Base-by-base conservation (phyloP, 2,888 invertebrate genomes). In the Lacanobia oleracea region DNA sequence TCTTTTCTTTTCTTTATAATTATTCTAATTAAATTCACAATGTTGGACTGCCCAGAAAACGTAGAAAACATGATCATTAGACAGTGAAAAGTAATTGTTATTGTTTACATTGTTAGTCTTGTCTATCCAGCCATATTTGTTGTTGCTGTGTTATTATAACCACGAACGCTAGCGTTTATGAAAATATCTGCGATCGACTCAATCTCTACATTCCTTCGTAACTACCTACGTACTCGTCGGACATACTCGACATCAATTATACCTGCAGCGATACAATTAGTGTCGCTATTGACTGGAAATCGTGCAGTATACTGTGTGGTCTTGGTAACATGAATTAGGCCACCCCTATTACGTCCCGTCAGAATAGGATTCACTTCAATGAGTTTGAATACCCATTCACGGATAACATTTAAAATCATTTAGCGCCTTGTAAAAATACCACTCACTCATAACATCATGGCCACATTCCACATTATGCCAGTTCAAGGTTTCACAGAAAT, bases 221-320 rank as follows among this genome's bases (percentile, higher is more conserved):
- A 81, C 48, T 67, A 68, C 50, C 48, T 67, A 68, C 50, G 18
- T 48, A 63, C n/a, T 61, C 80, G 57, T 48, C 18, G 61, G 57
- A 60, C 63, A 68, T 72, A 37, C 56, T 71, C 68, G 64, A 61
- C 68, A 69, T 73, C 70, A 67, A 71, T 80, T 73, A 71, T 50
- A 65, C 81, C 60, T 65, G 53, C 59, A 77, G 84, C 63, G 21
- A 69, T 21, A 73, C 66, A 80, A 81, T 82, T 83, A 80, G 72
- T 57, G 59, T 72, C 57, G 67, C 51, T 66, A 82, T 63, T 65
- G 65, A 45, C 64, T 69, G 60, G 74, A 69, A 74, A 79, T 79
- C 63, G 59, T 60, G 79, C 45, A 8, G 43, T 48, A n/a, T 37
- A 54, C 27, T 18, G 23, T 67, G 66, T 66, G 40, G 43, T 57